Conservation (phyloP, 1,140 invertebrate species). For the Bombus haemorrhoidalis region DNA sequence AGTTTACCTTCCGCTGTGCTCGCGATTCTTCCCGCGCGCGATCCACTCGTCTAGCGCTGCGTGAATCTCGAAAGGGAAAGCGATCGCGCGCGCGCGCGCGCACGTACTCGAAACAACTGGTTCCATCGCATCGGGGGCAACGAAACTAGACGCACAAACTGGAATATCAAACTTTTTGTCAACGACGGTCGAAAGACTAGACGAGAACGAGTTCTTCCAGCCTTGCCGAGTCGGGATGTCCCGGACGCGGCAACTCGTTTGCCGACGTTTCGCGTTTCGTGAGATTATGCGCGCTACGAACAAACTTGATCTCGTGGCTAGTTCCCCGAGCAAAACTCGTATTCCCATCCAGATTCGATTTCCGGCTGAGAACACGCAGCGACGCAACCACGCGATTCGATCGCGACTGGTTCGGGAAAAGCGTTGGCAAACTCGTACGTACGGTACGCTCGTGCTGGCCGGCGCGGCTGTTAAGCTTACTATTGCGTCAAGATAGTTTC, state of each 20-base stretch:
- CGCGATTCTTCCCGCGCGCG: too few relatives aligned
- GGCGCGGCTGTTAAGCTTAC: slow-evolving; percentile 28
- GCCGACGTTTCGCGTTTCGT: slow-evolving; percentile 19
- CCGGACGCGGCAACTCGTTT: slow-evolving; percentile 26
- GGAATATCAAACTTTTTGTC: slow-evolving; percentile 1
- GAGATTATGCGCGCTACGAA: slow-evolving; percentile 18
- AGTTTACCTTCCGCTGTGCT: slow-evolving; percentile 31
- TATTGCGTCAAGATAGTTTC: too few relatives aligned
- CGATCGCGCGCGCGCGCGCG: too few relatives aligned
- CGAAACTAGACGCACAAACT: background rate
- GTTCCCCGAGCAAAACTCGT: slow-evolving; percentile 69
- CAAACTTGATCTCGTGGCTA: slow-evolving; percentile 72
- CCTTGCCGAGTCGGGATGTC: slow-evolving; percentile 1
- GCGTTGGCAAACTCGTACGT: slow-evolving; percentile 60
- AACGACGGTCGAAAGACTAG: background rate
- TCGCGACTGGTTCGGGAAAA: slow-evolving; percentile 58
- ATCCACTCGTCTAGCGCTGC: too few relatives aligned
- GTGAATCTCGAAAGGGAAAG: slow-evolving; percentile 46
- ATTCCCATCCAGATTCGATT: slow-evolving; percentile 60
- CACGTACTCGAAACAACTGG: too few relatives aligned
- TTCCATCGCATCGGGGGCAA: background rate
- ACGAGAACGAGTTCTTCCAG: slow-evolving; percentile 1
- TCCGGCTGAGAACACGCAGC: slow-evolving; percentile 47
- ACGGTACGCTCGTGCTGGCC: slow-evolving; percentile 30
- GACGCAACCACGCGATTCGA: slow-evolving; percentile 55